Evolutionary conservation across 1,140 invertebrate genomes (phyloP).

Genomic region (Micrasema minimum): DNA sequence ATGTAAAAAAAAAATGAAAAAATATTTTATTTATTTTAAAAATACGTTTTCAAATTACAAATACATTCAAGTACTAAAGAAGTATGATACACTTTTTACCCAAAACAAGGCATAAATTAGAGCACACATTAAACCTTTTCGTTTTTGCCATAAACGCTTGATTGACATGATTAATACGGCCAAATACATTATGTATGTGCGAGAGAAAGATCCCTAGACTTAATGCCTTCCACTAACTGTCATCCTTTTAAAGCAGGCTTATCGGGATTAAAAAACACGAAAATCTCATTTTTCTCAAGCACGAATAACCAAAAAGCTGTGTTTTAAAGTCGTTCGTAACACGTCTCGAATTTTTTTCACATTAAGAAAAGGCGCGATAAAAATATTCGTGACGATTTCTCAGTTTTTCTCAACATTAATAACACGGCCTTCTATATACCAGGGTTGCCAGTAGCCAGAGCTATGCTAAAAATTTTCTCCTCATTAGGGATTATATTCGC

Average conservation of each 20-base stretch:
- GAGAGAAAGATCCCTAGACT: no score
- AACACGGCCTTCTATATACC: not conserved
- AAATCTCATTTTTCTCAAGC: no score
- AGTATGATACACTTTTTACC: not conserved
- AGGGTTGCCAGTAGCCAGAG: slow-evolving; percentile 22
- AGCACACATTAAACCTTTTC: not conserved
- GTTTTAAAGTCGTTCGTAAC: no score
- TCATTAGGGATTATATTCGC: slow-evolving; percentile 45
- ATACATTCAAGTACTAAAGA: no score
- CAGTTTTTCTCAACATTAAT: not conserved
- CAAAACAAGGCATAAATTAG: not conserved
- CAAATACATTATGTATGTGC: no score
- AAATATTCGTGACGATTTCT: slow-evolving; percentile 19
- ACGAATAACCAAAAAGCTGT: no score
- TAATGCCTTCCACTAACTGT: no score
- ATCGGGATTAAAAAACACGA: no score
- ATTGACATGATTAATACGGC: not conserved
- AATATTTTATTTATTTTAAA: no score
- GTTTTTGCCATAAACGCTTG: not conserved
- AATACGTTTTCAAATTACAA: no score
- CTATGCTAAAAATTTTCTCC: slow-evolving; percentile 44
- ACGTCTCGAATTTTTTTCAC: not conserved
- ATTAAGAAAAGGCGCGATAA: not conserved
- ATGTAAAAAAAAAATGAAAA: no score
- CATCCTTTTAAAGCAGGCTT: no score